Evolutionary conservation across 2,113 vertebrate species (phyloP).

Genomic region (Aegotheles bennettii): DNA sequence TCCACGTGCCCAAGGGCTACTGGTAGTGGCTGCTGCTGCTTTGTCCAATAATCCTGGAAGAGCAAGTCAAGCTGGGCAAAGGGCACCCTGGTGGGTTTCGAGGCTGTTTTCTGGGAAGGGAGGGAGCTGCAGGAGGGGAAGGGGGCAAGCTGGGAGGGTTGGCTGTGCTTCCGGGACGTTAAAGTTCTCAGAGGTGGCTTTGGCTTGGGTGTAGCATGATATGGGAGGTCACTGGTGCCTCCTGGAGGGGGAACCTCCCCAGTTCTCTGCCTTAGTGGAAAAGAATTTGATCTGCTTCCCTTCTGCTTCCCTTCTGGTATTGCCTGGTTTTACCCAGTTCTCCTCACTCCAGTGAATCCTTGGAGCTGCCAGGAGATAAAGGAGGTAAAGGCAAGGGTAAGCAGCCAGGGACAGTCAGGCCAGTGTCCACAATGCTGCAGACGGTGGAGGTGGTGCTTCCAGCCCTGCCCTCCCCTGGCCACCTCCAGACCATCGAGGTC

Average conservation of each 20-base stretch:
- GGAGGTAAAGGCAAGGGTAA: background rate
- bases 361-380: background rate
- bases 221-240: background rate
- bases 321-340: background rate
- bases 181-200: background rate
- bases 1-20: background rate
- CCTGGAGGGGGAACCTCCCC: background rate
- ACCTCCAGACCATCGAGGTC: background rate
- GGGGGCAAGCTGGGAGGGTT: background rate
- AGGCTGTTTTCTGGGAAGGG: background rate
- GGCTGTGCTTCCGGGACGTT: background rate
- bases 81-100: background rate
- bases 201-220: background rate
- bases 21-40: background rate
- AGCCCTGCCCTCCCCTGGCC: background rate
- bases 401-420: background rate
- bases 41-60: background rate
- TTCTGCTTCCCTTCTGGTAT: background rate
- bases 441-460: background rate
- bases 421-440: fast-evolving
- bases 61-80: background rate
- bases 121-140: background rate
- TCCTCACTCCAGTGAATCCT: background rate
- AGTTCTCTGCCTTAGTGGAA: background rate
- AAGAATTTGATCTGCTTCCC: background rate